A percentile compares a stretch with the other conserved stretches of the same genome.
Conservation (phyloP, 2,888 invertebrate genomes). For the Octonoba sinensis region DNA sequence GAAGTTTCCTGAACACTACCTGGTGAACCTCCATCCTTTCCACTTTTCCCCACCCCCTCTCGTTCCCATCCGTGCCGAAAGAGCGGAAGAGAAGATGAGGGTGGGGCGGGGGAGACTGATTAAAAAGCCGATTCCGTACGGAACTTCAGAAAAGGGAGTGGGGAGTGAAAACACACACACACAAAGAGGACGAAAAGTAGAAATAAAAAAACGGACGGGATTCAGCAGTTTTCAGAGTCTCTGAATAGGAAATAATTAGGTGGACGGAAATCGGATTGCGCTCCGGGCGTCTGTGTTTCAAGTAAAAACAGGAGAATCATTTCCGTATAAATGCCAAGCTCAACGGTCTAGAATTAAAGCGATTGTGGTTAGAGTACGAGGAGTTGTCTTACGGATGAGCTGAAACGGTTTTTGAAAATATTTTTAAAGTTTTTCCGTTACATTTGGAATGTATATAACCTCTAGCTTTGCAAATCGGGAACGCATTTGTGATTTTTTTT, state of each 20-base stretch:
- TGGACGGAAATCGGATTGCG: slow-evolving; percentile 32
- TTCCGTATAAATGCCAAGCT: slow-evolving; percentile 27
- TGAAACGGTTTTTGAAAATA: too few species aligned
- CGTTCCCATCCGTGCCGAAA: too few species aligned
- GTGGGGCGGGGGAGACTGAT: slow-evolving; percentile 14
- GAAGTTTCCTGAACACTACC: not conserved
- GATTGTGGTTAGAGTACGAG: not conserved
- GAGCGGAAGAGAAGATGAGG: not conserved
- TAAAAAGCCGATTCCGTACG: slow-evolving; percentile 32
- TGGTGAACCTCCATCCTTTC: slow-evolving; percentile 2
- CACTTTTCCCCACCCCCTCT: not conserved
- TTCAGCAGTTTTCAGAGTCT: slow-evolving; percentile 32
- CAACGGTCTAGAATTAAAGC: slow-evolving; percentile 28
- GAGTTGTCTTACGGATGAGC: too few species aligned
- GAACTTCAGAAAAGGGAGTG: not conserved
- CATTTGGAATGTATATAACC: too few species aligned
- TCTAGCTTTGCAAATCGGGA: too few species aligned
- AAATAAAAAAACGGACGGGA: not conserved
- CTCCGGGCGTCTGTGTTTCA: slow-evolving; percentile 23
- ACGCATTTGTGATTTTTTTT: too few species aligned
- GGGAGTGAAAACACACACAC: slow-evolving; percentile 1
- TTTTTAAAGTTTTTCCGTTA: too few species aligned
- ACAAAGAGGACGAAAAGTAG: too few species aligned
- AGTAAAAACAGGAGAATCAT: slow-evolving; percentile 28
- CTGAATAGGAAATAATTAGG: slow-evolving; percentile 40